These are phyloP conservation scores for Dromius quadrimaculatus DNA, from an alignment of 2,888 invertebrate genomes.

Conservation along the genomic window DNA sequence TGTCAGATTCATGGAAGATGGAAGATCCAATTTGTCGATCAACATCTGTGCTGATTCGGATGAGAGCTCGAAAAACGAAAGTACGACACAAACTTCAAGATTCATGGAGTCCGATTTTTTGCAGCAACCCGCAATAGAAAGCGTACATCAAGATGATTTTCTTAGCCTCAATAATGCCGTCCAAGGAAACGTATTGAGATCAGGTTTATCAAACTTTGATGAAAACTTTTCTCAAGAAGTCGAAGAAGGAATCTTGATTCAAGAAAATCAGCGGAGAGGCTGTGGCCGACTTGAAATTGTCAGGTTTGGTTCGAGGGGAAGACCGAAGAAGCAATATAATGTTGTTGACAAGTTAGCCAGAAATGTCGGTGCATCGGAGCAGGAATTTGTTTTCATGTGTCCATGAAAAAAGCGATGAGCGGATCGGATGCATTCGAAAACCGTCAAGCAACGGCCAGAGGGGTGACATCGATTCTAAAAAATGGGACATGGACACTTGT, in stretches of 20 bases:
- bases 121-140: too few relatives aligned
- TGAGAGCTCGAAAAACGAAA: too few relatives aligned
- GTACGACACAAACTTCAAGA: too few relatives aligned
- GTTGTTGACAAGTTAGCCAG: neutral
- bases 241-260: neutral
- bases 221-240: neutral
- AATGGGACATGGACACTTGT: constrained; percentile 1
- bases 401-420: neutral
- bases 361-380: too few relatives aligned
- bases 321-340: neutral
- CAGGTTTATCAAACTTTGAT: too few relatives aligned
- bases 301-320: neutral
- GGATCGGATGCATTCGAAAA: neutral
- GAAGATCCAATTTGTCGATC: too few relatives aligned
- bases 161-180: too few relatives aligned
- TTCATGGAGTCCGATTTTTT: too few relatives aligned
- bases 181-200: too few relatives aligned
- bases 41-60: neutral
- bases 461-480: neutral
- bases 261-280: neutral
- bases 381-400: too few relatives aligned
- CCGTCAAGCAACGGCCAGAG: neutral
- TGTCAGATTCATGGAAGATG: constrained; percentile 13
- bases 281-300: neutral
- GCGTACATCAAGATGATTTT: too few relatives aligned